phyloP scores from a whole-genome alignment of 2,888 invertebrate species.

The Artemia sp. region DNA sequence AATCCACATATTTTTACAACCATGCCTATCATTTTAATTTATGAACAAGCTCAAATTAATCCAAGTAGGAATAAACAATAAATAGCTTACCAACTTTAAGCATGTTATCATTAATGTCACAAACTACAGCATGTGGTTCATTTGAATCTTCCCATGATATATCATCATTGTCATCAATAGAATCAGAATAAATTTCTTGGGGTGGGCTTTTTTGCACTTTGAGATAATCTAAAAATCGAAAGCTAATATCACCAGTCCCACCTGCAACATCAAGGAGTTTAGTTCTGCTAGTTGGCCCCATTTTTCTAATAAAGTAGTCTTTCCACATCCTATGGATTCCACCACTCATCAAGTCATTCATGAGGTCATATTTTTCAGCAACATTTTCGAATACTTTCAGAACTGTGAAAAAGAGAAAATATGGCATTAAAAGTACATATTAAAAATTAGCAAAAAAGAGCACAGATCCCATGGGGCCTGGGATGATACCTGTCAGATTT shows the following conservation, averaged over 20 bases:
- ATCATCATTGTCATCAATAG: not conserved
- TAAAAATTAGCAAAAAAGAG: no score
- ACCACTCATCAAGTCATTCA: slow-evolving; percentile 95
- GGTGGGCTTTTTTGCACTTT: not conserved
- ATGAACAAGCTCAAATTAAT: no score
- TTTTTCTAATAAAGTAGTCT: slow-evolving; percentile 63
- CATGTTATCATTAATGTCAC: slow-evolving; percentile 15
- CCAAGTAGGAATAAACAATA: no score
- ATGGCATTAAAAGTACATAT: no score
- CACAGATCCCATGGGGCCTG: no score
- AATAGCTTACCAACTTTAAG: slow-evolving; percentile 4
- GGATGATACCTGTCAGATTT: no score
- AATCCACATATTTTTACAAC: no score
- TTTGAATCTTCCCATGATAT: slow-evolving; percentile 2
- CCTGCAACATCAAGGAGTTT: slow-evolving; percentile 85
- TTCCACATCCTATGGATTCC: slow-evolving; percentile 95
- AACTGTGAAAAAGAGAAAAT: slow-evolving; percentile 41
- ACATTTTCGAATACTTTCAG: slow-evolving; percentile 86
- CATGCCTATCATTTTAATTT: no score
- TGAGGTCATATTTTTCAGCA: slow-evolving; percentile 77
- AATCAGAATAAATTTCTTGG: not conserved
- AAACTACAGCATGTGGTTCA: slow-evolving; percentile 4
- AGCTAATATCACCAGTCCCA: slow-evolving; percentile 51
- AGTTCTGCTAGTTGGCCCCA: slow-evolving; percentile 57
- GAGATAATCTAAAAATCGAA: slow-evolving; percentile 33